phyloP scores from a whole-genome alignment of 2,888 invertebrate species.

The Pachymerium ferrugineum region DNA sequence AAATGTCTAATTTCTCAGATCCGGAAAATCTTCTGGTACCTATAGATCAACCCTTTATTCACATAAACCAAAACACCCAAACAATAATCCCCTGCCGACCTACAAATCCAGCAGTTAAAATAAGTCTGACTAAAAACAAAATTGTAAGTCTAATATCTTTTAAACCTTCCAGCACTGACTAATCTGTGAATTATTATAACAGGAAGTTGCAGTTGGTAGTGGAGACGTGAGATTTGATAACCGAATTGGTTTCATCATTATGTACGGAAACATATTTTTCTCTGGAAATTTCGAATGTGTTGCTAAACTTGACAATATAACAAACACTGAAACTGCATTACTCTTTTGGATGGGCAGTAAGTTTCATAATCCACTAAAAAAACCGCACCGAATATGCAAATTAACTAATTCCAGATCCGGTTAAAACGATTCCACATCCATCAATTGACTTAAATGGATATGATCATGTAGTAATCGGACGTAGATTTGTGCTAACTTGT shows the following conservation, averaged over 20 bases:
- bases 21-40: neutral
- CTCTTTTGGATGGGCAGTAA: neutral
- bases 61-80: neutral
- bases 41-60: neutral
- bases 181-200: neutral
- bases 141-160: neutral
- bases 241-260: neutral
- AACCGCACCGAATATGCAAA: neutral
- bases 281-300: neutral
- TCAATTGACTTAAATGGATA: neutral
- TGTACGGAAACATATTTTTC: conserved; percentile 11
- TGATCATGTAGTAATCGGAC: neutral
- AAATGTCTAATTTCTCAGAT: neutral
- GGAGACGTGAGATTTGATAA: conserved; percentile 20
- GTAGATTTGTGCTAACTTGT: neutral
- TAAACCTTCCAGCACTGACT: neutral
- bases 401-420: neutral
- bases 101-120: neutral
- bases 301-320: neutral
- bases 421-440: neutral
- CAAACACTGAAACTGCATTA: neutral
- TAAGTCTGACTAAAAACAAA: neutral
- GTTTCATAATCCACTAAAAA: neutral
- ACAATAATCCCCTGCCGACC: conserved; percentile 17
- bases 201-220: neutral